A percentile compares a stretch with the other conserved stretches of the same genome.
Conservation (phyloP, 2,888 invertebrate genomes). For the Osmoderma eremita region DNA sequence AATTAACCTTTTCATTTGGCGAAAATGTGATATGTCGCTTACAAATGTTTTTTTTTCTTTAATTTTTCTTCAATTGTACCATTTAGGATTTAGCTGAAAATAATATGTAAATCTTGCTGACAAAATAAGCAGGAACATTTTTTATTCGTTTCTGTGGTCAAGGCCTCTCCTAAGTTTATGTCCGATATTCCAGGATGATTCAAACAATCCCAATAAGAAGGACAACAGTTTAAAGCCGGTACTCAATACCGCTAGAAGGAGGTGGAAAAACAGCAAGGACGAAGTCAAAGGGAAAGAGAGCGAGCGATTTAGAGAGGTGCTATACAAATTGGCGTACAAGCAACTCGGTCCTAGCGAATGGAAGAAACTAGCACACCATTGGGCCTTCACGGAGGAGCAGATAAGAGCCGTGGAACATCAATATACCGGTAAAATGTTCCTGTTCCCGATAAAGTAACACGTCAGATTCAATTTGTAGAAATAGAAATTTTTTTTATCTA, state of each 20-base stretch:
- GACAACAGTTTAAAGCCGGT: slow-evolving; percentile 53
- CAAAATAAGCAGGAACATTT: too few relatives aligned
- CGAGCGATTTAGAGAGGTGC: slow-evolving; percentile 64
- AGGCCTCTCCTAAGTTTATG: too few relatives aligned
- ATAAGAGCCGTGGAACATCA: slow-evolving; percentile 77
- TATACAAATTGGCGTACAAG: slow-evolving; percentile 69
- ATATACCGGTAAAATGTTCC: slow-evolving; percentile 68
- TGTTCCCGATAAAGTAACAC: not conserved
- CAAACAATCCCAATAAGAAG: slow-evolving; percentile 47
- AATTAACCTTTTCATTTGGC: too few relatives aligned
- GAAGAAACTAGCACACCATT: slow-evolving; percentile 73
- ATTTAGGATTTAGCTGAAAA: too few relatives aligned
- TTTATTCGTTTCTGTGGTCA: too few relatives aligned
- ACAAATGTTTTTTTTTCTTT: too few relatives aligned
- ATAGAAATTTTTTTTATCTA: too few relatives aligned
- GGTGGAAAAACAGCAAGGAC: slow-evolving; percentile 50
- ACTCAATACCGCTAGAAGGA: slow-evolving; percentile 54
- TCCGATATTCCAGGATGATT: slow-evolving; percentile 52
- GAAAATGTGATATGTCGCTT: too few relatives aligned
- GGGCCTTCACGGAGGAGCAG: slow-evolving; percentile 76
- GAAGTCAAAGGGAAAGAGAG: slow-evolving; percentile 53
- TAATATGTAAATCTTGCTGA: too few relatives aligned
- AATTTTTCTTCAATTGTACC: too few relatives aligned
- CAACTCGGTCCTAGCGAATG: slow-evolving; percentile 72
- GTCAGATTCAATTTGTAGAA: not conserved